phyloP scores from a whole-genome alignment of 2,888 invertebrate species.

The Tyria jacobaeae region DNA sequence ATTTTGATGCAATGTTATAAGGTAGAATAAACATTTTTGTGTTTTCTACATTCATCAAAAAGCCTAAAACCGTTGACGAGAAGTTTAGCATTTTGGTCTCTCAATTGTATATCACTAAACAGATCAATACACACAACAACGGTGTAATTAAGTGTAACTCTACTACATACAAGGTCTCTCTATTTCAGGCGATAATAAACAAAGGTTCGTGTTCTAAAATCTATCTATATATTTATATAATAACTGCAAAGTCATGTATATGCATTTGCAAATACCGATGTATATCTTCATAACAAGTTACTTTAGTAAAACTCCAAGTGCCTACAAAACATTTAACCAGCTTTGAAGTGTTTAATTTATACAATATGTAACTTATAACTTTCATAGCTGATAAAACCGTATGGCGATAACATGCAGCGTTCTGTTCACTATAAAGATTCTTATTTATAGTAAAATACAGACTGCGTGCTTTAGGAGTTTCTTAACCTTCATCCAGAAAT shows the following conservation, averaged over 20 bases:
- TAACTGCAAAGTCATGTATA: not conserved
- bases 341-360: constrained; percentile 26
- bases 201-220: not conserved
- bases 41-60: too few relatives aligned
- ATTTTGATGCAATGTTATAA: too few relatives aligned
- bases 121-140: too few relatives aligned
- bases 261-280: constrained; percentile 7
- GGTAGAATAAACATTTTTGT: too few relatives aligned
- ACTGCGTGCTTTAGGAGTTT: constrained; percentile 16
- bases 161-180: not conserved
- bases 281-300: too few relatives aligned
- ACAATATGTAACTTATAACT: constrained; percentile 7
- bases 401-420: constrained; percentile 26
- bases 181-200: not conserved
- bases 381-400: constrained; percentile 9
- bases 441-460: constrained; percentile 30
- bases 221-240: too few relatives aligned
- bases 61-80: too few relatives aligned
- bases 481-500: constrained; percentile 46
- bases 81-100: too few relatives aligned
- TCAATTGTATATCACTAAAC: too few relatives aligned
- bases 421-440: constrained; percentile 22
- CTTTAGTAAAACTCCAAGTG: not conserved
- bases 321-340: not conserved
- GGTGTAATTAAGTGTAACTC: not conserved